Percentiles rank a stretch among this genome's conserved stretches.
Conservation (phyloP, 2,888 invertebrate genomes). For the Acrobeloides nanus region DNA sequence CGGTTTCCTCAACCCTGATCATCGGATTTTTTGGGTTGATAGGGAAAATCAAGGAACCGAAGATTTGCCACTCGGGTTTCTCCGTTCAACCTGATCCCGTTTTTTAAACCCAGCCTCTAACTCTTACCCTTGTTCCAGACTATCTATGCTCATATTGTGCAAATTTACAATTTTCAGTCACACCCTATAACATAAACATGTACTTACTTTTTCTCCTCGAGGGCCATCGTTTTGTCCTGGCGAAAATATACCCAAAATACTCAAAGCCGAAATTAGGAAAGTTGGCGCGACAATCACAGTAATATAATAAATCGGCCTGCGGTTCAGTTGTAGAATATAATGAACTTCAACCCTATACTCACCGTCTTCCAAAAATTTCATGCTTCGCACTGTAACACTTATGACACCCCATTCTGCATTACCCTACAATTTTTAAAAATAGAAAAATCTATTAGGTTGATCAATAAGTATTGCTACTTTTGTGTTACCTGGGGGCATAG, state of each 20-base stretch:
- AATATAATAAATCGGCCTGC: constrained; percentile 44
- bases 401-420: constrained; percentile 48
- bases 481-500: no score
- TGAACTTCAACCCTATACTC: constrained; percentile 34
- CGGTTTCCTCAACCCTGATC: no score
- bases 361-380: constrained; percentile 38
- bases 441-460: no score
- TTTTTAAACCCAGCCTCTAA: no score
- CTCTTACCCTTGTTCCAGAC: no score
- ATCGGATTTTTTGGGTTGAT: no score
- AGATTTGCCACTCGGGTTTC: no score
- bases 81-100: no score
- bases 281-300: constrained; percentile 48
- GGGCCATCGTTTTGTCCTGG: constrained; percentile 43
- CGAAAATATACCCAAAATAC: constrained; percentile 46
- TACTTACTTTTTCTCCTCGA: constrained; percentile 37
- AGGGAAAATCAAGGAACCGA: no score
- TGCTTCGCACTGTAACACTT: constrained; percentile 43
- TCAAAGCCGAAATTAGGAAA: constrained; percentile 43
- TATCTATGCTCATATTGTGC: no score
- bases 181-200: constrained; percentile 2
- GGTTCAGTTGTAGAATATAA: constrained; percentile 44
- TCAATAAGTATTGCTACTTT: no score
- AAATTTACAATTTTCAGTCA: not conserved
- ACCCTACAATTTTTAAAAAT: constrained; percentile 23